Percentiles rank a stretch among this genome's conserved stretches.
Conservation (phyloP, 2,888 invertebrate species). For the Chalcis sispes region DNA sequence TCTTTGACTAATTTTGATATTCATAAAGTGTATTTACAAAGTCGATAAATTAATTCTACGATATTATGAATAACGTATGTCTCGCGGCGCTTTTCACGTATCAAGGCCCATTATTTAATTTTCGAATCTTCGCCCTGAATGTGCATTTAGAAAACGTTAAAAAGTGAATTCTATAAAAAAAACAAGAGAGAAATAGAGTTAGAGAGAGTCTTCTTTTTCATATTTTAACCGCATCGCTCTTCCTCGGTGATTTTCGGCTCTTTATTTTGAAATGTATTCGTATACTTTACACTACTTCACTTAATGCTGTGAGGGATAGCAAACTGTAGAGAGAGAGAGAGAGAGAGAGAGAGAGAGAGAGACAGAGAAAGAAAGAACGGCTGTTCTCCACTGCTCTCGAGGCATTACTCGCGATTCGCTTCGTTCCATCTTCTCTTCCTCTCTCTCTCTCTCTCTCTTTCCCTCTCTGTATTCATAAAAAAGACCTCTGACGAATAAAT, state of each 20-base stretch:
- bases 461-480: no score
- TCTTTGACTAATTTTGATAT: no score
- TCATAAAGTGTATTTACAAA: no score
- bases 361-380: slow-evolving; percentile 8
- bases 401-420: slow-evolving; percentile 18
- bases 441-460: neutral
- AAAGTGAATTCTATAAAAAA: neutral
- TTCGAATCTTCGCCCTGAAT: slow-evolving; percentile 1
- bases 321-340: no score
- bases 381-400: neutral
- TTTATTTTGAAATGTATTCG: slow-evolving; percentile 36
- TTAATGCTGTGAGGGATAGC: neutral
- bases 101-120: slow-evolving; percentile 13
- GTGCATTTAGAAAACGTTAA: neutral
- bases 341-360: no score
- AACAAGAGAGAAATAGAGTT: neutral
- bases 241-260: slow-evolving; percentile 31
- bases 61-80: no score
- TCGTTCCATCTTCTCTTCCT: slow-evolving; percentile 18
- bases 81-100: neutral
- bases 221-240: neutral
- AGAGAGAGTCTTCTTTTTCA: neutral
- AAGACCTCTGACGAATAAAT: neutral
- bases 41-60: no score
- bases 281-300: neutral